These are phyloP conservation scores for Porites cylindrica DNA, from an alignment of 92 coral and sea anemone species.

Conservation along the genomic window DNA sequence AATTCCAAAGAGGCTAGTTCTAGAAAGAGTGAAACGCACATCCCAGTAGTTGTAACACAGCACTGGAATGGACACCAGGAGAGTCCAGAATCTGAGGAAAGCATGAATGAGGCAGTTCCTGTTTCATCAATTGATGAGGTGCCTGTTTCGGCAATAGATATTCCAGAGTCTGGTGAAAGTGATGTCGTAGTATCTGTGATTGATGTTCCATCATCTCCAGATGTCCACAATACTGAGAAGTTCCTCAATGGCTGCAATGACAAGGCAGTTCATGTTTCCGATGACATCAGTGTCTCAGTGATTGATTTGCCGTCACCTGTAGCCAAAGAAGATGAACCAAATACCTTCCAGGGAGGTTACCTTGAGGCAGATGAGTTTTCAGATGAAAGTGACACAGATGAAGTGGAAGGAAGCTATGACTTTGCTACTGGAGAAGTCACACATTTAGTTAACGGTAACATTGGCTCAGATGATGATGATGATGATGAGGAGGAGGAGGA, in stretches of 20 bases:
- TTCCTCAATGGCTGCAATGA: slow-evolving; percentile 12
- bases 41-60: slow-evolving; percentile 19
- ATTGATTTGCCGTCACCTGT: slow-evolving; percentile 78
- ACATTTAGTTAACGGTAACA: slow-evolving; percentile 41
- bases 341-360: slow-evolving; percentile 20
- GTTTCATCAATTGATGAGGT: slow-evolving; percentile 67
- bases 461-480: slow-evolving; percentile 30
- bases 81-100: slow-evolving; percentile 3
- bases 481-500: slow-evolving; percentile 7
- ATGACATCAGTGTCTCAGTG: slow-evolving; percentile 74
- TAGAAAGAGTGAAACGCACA: background rate
- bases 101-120: slow-evolving; percentile 21
- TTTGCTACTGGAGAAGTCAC: slow-evolving; percentile 63
- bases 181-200: slow-evolving; percentile 82
- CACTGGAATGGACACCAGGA: slow-evolving; percentile 29
- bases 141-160: slow-evolving; percentile 87
- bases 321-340: slow-evolving; percentile 19
- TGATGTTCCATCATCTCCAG: slow-evolving; percentile 76
- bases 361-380: slow-evolving; percentile 53
- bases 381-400: slow-evolving; percentile 76
- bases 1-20: background rate
- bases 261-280: slow-evolving; percentile 26
- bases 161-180: slow-evolving; percentile 67
- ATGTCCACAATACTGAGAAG: slow-evolving; percentile 32
- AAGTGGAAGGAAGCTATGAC: slow-evolving; percentile 82